These are phyloP conservation scores for Gorsachius magnificus DNA, from an alignment of 2,797 vertebrate species.

Conservation along the genomic window DNA sequence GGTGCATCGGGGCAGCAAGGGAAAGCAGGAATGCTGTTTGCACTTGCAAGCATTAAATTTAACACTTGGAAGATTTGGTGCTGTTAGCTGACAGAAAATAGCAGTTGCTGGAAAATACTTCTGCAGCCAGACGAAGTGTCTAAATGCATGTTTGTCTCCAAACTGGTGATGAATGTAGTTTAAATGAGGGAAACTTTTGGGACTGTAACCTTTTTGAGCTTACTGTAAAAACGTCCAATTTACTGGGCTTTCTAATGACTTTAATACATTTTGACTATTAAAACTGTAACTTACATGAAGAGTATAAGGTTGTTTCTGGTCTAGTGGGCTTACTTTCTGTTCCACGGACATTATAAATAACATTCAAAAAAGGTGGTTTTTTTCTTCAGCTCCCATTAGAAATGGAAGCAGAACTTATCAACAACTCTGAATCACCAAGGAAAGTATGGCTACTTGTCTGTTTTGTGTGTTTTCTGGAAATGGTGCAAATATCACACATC, in stretches of 20 bases:
- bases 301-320: background rate
- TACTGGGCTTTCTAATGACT: background rate
- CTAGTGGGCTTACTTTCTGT: background rate
- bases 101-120: conserved; percentile 34
- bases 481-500: background rate
- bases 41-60: background rate
- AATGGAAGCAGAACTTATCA: background rate
- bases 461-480: background rate
- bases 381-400: background rate
- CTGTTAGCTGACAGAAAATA: conserved; percentile 39
- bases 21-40: background rate
- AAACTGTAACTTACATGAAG: background rate
- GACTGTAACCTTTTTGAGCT: conserved; percentile 7
- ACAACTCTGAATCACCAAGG: background rate
- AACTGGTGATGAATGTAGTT: conserved; percentile 6
- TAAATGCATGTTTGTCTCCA: conserved; percentile 33
- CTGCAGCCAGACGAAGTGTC: background rate
- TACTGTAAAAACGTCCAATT: background rate
- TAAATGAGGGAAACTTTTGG: conserved; percentile 26
- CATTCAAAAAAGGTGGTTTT: background rate
- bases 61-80: background rate
- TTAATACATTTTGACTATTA: background rate
- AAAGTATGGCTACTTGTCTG: background rate
- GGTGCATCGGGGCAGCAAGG: background rate
- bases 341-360: background rate